A percentile compares a stretch with the other conserved stretches of the same genome.
Conservation (phyloP, 2,797 vertebrate genomes). For the Lacerta agilis region DNA sequence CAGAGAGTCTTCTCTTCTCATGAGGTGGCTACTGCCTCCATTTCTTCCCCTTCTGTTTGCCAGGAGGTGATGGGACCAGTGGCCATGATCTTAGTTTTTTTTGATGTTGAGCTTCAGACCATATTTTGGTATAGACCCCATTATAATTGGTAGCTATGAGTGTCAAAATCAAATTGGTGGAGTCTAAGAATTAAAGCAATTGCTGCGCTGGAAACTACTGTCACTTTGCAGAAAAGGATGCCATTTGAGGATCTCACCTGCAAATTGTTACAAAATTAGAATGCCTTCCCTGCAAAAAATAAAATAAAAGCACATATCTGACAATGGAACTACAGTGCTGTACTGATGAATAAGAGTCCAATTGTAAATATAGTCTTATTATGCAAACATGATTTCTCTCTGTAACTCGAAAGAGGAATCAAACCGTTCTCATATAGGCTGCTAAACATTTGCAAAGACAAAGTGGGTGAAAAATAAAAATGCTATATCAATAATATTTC, state of each 20-base stretch:
- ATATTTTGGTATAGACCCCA: neutral
- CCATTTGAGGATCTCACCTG: slow-evolving; percentile 34
- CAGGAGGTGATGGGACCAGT: too few species aligned
- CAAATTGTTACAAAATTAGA: slow-evolving; percentile 33
- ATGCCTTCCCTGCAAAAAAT: slow-evolving; percentile 25
- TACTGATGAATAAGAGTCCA: slow-evolving; percentile 49
- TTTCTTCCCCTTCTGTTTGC: too few species aligned
- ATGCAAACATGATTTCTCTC: slow-evolving; percentile 36
- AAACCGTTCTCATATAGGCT: neutral
- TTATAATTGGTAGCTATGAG: slow-evolving; percentile 37
- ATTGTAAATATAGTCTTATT: slow-evolving; percentile 47
- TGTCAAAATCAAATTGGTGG: slow-evolving; percentile 33
- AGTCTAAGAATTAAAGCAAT: slow-evolving; percentile 50
- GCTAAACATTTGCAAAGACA: neutral
- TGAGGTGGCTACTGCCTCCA: too few species aligned
- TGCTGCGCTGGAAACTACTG: slow-evolving; percentile 43
- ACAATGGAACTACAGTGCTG: slow-evolving; percentile 48
- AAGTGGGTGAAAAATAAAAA: slow-evolving; percentile 36
- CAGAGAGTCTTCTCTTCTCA: too few species aligned
- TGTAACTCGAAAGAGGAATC: neutral
- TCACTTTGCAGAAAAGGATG: slow-evolving; percentile 34
- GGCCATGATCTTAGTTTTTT: too few species aligned
- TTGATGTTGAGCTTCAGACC: too few species aligned
- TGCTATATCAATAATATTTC: neutral
- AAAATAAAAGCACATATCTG: neutral